Evolutionary conservation across 92 coral and sea anemone genomes (phyloP).

Genomic region (Palythoa heliodiscus): DNA sequence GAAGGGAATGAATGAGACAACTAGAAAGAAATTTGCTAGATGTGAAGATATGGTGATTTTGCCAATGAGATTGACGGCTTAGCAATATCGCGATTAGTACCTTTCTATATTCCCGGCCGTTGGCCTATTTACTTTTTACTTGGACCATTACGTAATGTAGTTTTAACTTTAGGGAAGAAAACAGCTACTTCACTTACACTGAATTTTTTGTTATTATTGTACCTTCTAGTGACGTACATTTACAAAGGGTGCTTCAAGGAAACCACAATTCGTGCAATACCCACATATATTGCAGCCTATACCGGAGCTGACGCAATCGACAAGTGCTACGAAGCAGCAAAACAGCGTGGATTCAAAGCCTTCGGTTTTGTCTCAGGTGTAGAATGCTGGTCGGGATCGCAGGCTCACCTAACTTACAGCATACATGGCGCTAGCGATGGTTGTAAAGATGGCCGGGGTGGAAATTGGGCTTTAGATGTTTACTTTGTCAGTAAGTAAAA

Average conservation of each 20-base stretch:
- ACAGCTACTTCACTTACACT: background rate
- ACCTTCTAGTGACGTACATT: background rate
- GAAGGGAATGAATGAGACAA: too few relatives aligned
- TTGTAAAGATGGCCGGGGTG: slow-evolving; percentile 31
- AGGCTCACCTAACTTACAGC: slow-evolving; percentile 31
- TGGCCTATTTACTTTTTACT: too few relatives aligned
- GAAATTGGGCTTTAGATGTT: slow-evolving; percentile 13
- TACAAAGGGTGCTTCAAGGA: slow-evolving; percentile 39
- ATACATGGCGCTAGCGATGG: slow-evolving; percentile 15
- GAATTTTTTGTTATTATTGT: background rate
- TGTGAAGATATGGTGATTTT: too few relatives aligned
- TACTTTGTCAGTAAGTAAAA: slow-evolving; percentile 6
- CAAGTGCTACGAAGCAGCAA: slow-evolving; percentile 40
- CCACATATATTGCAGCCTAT: slow-evolving; percentile 9
- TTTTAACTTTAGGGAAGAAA: too few relatives aligned
- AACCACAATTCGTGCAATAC: background rate
- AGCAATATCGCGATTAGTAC: too few relatives aligned
- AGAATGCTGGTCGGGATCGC: slow-evolving; percentile 44
- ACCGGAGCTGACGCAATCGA: slow-evolving; percentile 32
- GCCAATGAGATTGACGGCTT: too few relatives aligned
- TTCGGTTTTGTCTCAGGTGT: slow-evolving; percentile 15
- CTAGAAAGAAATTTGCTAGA: too few relatives aligned
- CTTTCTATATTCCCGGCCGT: too few relatives aligned
- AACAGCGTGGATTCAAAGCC: slow-evolving; percentile 19
- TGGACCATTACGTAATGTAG: too few relatives aligned